Evolutionary conservation across 2,113 vertebrate genomes (phyloP), one percentile per base, ranked within the genome.

Genomic region (Stigmatopora nigra): DNA sequence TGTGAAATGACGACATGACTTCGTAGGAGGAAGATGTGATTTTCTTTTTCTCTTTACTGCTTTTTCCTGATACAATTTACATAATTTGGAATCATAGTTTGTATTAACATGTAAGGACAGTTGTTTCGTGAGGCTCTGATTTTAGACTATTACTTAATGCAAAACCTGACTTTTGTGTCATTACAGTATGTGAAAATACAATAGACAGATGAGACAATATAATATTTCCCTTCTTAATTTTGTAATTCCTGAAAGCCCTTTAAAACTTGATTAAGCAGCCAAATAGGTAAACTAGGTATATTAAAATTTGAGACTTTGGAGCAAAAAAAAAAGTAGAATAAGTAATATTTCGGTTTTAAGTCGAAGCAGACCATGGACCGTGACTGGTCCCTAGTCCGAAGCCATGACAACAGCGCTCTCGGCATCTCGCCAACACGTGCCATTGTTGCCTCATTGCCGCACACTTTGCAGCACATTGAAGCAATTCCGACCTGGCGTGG

Each of bases 401-500:
- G 53, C 53, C 53, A 56, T 31, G 22, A 56, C 22, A 22, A 56
- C 22, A 22, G 53, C 3, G 53, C 53, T 56, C 53, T 35, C 14
- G 53, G 53, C 53, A 22, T 56, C 22, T 31, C 11, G 53, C 53
- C 53, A 56, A 31, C 53, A 56, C 53, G 53, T 35, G 22, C 53
- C 53, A 31, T 56, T 56, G 53, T 55, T 25, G 25, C 53, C 22
- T 56, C 53, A 31, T 56, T 56, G 3, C 22, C 22, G 53, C 51
- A 22, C 53, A 56, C 53, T 56, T 56, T 56, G 53, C 53, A 16
- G 22, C 53, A 56, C 22, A 22, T 31, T 56, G 53, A 56, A 56
- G 53, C 53, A 31, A 31, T 56, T 56, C 22, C 7, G 53, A 13
- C 14, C 53, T 15, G 53, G 22, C 22, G 53, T 56, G 22, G 25